Evolutionary conservation across 2,888 invertebrate species (phyloP), one percentile per base, ranked within the genome.

Genomic region (Caenorhabditis sp.): DNA sequence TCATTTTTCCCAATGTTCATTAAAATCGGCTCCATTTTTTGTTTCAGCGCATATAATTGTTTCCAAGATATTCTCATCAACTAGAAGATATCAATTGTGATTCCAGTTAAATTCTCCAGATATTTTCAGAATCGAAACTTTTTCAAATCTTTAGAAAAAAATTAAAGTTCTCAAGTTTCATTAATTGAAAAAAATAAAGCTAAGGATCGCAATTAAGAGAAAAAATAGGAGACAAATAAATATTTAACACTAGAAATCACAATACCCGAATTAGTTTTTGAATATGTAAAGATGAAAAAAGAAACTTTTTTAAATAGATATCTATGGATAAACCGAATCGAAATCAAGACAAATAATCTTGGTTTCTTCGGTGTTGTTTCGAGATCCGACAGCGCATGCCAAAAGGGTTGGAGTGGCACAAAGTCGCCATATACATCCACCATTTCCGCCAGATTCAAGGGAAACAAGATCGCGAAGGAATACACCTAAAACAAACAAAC

Each of bases 381-480:
- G 92, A 79, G 96, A 97, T 68, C 99, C 99, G 21, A 97, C 97
- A 3, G 99, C 99, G 89, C 97, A 99, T 60, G 97, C 95, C 76
- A 99, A 91, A 89, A 96, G 95, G 23, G 97, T 97, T 87, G 95
- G 93, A 85, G 94, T 95, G 63, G 97, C 95, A 69, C 71, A 76
- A 10, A 99, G 95, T 58, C 97, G 92, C 99, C 99, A 99, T 17
- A 99, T 97, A 23, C 99, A 99, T 57, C 97, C 99, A 1, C 99
- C 99, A 57, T 94, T 94, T 1, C 97, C 97, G 26, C 97, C 96
- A 79, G 95, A 95, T 72, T 93, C 93, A 77, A 99, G 90, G 53
- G 94, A 92, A 69, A 99, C 95, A 77, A 99, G 91, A 90, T 99
- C 95, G 76, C 97, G 92, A 79, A 99, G 93, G 89, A 97, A 97